Base-by-base conservation (phyloP, 2,888 invertebrate genomes). In the Nezara viridula region DNA sequence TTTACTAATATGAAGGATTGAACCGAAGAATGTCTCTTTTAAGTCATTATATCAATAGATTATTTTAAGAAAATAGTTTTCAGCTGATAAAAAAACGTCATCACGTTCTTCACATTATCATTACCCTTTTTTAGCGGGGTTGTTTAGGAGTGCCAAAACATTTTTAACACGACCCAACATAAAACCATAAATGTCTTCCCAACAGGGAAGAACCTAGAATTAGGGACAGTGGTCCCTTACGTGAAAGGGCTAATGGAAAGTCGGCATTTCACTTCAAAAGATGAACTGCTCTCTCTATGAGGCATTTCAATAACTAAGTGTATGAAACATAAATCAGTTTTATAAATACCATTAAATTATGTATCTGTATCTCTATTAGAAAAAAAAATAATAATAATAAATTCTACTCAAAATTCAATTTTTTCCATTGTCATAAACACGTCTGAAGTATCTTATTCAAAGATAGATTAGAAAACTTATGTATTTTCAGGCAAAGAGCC, bases 181-280 rank as follows among this genome's bases (percentile, higher is more conserved):
- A 66, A 66, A 66, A 37, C 66, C 66, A 66, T 66, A 66, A 66
- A 66, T 66, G 60, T 19, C 66, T 66, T 66, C 32, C 66, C 66
- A n/a, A 27, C 1, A 3, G 32, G 66, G 66, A 66, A 66, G 32
- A 60, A 27, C 10, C 27, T 27, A 27, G 60, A 60, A 60, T 60
- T 60, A 60, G 60, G 66, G 19, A 9, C 66, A 66, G 19, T 66
- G 7, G 66, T 66, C 66, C 66, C 66, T 66, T 66, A 66, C 66
- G 66, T 66, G 66, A 66, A 66, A 66, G 66, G 66, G 66, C 32
- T 66, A 32, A 32, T 21, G 19, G 66, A 66, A 66, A 66, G 66
- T 66, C 66, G 66, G 66, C 66, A 66, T 66, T 66, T 66, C 66
- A 32, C 66, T 19, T 66, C 6, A 19, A 19, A 66, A 66, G 32